phyloP scores from a whole-genome alignment of 2,113 vertebrate species.

The Otis tarda region DNA sequence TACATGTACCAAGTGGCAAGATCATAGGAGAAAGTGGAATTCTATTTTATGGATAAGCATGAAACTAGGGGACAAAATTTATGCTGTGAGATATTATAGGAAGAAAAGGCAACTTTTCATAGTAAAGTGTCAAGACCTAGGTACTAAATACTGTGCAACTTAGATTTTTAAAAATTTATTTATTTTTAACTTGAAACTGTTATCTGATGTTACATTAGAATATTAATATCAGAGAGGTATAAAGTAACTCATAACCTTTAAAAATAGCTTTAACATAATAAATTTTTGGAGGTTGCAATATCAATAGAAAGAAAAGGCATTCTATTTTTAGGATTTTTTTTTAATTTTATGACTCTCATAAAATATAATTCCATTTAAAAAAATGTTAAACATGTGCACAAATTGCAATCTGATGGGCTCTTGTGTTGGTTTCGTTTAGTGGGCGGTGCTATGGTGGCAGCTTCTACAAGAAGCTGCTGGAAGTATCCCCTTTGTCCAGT shows the following conservation, averaged over 20 bases:
- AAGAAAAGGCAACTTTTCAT: background rate
- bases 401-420: background rate
- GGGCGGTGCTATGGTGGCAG: no score
- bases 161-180: background rate
- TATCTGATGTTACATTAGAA: background rate
- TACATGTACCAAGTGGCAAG: background rate
- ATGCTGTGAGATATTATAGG: background rate
- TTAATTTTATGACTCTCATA: background rate
- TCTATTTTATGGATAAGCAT: background rate
- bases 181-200: background rate
- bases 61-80: background rate
- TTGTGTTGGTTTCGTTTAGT: no score
- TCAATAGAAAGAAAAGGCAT: background rate
- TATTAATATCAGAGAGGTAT: background rate
- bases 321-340: background rate
- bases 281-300: background rate
- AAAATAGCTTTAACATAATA: background rate
- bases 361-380: background rate
- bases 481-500: no score
- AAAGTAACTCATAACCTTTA: background rate
- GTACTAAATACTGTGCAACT: background rate
- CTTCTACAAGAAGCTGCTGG: no score
- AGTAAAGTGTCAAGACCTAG: background rate
- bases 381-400: fast-evolving
- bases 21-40: background rate